Percentiles rank a stretch among this genome's conserved stretches.
phyloP scores from a whole-genome alignment of 2,113 vertebrate species.

The Steatornis caripensis region DNA sequence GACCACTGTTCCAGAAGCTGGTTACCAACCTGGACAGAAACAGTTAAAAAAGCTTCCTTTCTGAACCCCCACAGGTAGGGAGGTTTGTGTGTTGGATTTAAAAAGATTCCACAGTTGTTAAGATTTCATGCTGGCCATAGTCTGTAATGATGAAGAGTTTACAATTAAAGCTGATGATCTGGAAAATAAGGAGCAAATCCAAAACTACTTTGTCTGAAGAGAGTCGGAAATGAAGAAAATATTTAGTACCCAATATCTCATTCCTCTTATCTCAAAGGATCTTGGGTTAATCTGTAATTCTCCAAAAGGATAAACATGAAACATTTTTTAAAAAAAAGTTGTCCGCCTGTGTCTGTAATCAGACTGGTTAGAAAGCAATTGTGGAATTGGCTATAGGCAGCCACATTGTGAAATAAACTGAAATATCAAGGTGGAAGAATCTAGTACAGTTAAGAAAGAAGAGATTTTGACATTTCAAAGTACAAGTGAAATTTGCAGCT shows the following conservation, averaged over 20 bases:
- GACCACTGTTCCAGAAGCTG: not conserved
- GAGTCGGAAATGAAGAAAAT: not conserved
- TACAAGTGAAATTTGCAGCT: not conserved
- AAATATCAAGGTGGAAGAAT: not conserved
- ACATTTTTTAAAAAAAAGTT: not conserved
- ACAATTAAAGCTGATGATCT: slow-evolving; percentile 44
- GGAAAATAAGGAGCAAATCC: slow-evolving; percentile 12
- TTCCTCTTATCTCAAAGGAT: not conserved
- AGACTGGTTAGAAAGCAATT: not conserved
- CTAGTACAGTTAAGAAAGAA: not conserved
- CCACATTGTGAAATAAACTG: not conserved
- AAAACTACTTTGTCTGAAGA: not conserved
- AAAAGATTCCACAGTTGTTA: not conserved
- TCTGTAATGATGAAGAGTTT: slow-evolving; percentile 16
- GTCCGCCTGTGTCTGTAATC: not conserved
- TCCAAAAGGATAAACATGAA: not conserved
- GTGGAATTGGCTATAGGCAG: not conserved
- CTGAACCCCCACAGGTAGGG: not conserved
- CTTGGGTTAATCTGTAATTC: not conserved
- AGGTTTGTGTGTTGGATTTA: not conserved
- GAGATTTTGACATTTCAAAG: not conserved
- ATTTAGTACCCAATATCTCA: not conserved
- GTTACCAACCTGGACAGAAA: not conserved
- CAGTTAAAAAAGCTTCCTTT: not conserved
- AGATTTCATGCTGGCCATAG: not conserved